Conservation (phyloP, 2,888 invertebrate species). For the Eupithecia vulgata region DNA sequence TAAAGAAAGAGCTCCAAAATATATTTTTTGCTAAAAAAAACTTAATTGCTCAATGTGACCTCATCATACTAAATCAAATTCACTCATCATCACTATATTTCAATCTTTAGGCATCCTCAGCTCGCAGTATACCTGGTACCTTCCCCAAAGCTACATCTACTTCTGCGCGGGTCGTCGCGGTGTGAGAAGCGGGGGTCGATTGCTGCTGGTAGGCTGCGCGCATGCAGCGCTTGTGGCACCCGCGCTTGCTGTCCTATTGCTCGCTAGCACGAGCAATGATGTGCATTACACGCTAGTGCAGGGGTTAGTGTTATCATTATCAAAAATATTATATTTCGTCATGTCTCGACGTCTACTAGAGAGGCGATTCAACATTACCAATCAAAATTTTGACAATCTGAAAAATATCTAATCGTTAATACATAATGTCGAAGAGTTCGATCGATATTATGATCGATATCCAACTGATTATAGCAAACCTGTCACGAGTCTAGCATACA, state of each 20-base stretch:
- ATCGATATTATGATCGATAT: background rate
- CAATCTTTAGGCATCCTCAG: slow-evolving; percentile 54
- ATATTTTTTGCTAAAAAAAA: background rate
- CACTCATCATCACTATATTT: background rate
- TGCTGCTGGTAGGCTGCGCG: slow-evolving; percentile 43
- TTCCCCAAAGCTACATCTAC: slow-evolving; percentile 61
- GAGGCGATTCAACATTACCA: background rate
- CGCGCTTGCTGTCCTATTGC: slow-evolving; percentile 45
- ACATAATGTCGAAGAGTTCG: background rate
- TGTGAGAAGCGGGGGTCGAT: slow-evolving; percentile 25
- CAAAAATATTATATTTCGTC: background rate
- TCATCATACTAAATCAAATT: background rate
- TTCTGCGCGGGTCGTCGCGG: slow-evolving; percentile 50
- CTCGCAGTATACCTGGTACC: slow-evolving; percentile 54
- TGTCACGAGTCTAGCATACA: background rate
- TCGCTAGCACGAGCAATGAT: slow-evolving; percentile 23
- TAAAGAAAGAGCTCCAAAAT: background rate
- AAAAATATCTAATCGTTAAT: background rate
- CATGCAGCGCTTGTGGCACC: slow-evolving; percentile 54
- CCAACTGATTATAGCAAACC: background rate
- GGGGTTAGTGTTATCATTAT: slow-evolving; percentile 25
- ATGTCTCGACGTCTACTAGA: background rate
- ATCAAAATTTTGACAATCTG: background rate
- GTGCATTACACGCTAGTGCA: slow-evolving; percentile 33
- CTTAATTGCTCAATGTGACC: no score